phyloP scores from a whole-genome alignment of 2,113 vertebrate species.

The Petroica traversi region DNA sequence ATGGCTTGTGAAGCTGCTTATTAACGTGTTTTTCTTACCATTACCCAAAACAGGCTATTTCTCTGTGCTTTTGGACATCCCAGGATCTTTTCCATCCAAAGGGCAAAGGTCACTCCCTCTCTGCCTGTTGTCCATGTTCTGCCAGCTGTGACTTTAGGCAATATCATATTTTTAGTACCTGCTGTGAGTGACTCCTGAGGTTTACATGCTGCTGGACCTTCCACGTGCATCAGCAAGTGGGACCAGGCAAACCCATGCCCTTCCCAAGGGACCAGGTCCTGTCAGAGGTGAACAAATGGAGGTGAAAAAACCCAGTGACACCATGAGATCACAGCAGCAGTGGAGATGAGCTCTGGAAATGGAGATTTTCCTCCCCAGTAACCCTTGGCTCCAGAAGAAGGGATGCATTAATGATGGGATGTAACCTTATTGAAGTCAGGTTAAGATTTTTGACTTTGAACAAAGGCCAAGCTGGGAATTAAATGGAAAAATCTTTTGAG shows the following conservation, averaged over 20 bases:
- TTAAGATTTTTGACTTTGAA: background rate
- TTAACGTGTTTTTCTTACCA: background rate
- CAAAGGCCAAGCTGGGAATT: background rate
- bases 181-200: background rate
- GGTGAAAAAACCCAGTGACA: background rate
- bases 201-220: accelerated
- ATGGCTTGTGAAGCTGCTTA: background rate
- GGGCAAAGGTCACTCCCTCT: background rate
- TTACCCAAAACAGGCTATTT: background rate
- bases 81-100: background rate
- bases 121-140: background rate
- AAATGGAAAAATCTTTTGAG: background rate
- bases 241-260: background rate
- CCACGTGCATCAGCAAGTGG: accelerated
- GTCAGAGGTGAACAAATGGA: background rate
- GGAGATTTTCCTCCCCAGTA: background rate
- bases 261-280: background rate
- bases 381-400: background rate
- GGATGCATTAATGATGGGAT: background rate
- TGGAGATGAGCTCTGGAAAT: background rate
- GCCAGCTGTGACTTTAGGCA: background rate
- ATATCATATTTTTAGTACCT: background rate
- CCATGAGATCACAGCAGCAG: background rate
- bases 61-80: background rate
- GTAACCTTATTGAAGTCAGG: background rate